phyloP scores from a whole-genome alignment of 2,888 invertebrate genomes.

The Sisyra terminalis region DNA sequence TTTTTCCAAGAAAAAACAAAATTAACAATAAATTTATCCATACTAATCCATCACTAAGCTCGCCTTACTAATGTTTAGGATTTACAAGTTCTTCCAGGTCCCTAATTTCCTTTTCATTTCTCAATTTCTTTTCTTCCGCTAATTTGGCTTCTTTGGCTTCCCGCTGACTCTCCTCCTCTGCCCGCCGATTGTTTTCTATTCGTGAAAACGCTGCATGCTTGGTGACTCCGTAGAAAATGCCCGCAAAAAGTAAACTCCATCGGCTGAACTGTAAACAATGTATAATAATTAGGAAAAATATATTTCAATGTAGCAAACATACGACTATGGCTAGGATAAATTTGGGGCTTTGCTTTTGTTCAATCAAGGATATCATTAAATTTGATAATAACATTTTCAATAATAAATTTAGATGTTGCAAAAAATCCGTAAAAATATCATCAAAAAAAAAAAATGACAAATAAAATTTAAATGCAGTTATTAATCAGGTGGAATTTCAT shows the following conservation, averaged over 20 bases:
- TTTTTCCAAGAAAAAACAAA: too few relatives aligned
- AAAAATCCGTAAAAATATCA: too few relatives aligned
- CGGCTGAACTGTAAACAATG: slow-evolving; percentile 48
- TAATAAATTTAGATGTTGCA: too few relatives aligned
- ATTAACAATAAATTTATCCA: too few relatives aligned
- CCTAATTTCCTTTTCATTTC: slow-evolving; percentile 31
- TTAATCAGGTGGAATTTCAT: too few relatives aligned
- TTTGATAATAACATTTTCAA: too few relatives aligned
- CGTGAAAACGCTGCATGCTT: slow-evolving; percentile 51
- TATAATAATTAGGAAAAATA: slow-evolving; percentile 8
- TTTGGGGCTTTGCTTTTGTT: not conserved
- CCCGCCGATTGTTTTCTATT: slow-evolving; percentile 45
- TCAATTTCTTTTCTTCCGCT: slow-evolving; percentile 51
- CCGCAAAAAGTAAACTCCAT: slow-evolving; percentile 59
- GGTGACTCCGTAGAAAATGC: slow-evolving; percentile 59
- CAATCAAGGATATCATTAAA: not conserved
- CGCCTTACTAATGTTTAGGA: too few relatives aligned
- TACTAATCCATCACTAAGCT: too few relatives aligned
- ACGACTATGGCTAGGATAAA: slow-evolving; percentile 11
- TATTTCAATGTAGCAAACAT: slow-evolving; percentile 4
- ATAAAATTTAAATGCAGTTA: too few relatives aligned
- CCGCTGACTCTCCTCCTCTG: slow-evolving; percentile 50
- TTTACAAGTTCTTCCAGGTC: slow-evolving; percentile 14
- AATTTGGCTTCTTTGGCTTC: slow-evolving; percentile 50
- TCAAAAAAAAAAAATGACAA: too few relatives aligned